A percentile compares a stretch with the other conserved stretches of the same genome.
Conservation (phyloP, 1,140 invertebrate genomes). For the Epicauta chinensis region DNA sequence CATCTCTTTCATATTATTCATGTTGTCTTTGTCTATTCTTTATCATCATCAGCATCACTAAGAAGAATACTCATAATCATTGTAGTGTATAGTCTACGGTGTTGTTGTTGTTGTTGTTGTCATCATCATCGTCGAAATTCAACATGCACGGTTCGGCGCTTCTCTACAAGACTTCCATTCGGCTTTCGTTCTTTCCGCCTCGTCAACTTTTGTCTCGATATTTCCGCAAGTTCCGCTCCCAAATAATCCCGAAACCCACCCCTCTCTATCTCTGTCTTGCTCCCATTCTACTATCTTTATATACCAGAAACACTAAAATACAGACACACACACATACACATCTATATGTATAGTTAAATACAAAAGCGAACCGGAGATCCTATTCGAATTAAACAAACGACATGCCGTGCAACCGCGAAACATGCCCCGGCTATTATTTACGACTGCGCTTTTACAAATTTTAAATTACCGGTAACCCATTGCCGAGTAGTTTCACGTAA, state of each 20-base stretch:
- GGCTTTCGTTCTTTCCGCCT: constrained; percentile 27
- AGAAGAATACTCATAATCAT: too few relatives aligned
- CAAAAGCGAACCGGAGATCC: constrained; percentile 22
- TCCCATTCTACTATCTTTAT: too few relatives aligned
- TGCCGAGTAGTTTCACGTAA: constrained; percentile 14
- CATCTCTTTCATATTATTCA: neutral
- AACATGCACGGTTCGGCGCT: constrained; percentile 16
- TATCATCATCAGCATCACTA: too few relatives aligned
- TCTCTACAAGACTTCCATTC: constrained; percentile 23
- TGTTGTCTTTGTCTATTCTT: too few relatives aligned
- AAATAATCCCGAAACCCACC: constrained; percentile 23
- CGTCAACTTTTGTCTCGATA: constrained; percentile 29
- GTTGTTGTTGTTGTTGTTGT: too few relatives aligned
- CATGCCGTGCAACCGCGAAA: constrained; percentile 22
- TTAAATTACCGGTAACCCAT: constrained; percentile 13
- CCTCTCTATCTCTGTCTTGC: neutral
- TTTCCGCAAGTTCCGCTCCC: constrained; percentile 28
- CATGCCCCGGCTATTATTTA: constrained; percentile 17
- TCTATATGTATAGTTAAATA: too few relatives aligned
- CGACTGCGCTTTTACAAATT: constrained; percentile 17
- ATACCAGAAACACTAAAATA: too few relatives aligned
- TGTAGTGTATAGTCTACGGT: too few relatives aligned
- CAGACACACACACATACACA: too few relatives aligned
- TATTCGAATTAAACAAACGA: constrained; percentile 27
- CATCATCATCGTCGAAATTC: constrained; percentile 5